Conservation (phyloP, 2,113 vertebrate genomes). For the Malaclemys terrapin region DNA sequence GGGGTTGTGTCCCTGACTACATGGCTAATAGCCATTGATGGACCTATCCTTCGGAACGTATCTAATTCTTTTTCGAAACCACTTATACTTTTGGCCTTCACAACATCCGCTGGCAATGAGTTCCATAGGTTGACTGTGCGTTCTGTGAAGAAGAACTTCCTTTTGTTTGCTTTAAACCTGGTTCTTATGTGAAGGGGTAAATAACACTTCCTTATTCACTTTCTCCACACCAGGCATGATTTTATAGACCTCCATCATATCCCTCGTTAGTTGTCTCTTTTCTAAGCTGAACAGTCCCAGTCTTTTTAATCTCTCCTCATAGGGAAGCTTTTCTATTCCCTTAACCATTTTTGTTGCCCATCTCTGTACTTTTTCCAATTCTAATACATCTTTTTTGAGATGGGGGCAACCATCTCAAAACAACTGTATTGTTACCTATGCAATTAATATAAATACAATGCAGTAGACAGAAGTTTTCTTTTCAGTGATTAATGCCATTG, state of each 20-base stretch:
- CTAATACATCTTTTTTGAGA: neutral
- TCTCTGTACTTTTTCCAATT: neutral
- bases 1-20: neutral
- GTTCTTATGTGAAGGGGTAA: neutral
- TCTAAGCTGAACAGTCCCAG: neutral
- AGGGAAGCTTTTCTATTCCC: neutral
- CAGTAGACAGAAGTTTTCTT: neutral
- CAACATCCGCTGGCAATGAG: neutral
- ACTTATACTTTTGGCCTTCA: neutral
- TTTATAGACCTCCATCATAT: neutral
- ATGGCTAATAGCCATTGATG: neutral
- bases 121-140: neutral
- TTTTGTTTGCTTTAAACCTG: neutral
- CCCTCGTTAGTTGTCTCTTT: neutral
- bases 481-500: neutral
- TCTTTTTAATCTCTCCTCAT: neutral
- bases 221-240: neutral
- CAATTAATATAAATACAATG: neutral
- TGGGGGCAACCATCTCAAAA: neutral
- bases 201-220: neutral
- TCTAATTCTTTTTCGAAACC: neutral
- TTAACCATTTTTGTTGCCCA: neutral
- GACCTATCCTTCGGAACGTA: neutral
- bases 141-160: neutral
- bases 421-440: neutral